Evolutionary conservation across 2,888 invertebrate genomes (phyloP), one percentile per base, ranked within the genome.

Genomic region (Yponomeuta plumbellus): DNA sequence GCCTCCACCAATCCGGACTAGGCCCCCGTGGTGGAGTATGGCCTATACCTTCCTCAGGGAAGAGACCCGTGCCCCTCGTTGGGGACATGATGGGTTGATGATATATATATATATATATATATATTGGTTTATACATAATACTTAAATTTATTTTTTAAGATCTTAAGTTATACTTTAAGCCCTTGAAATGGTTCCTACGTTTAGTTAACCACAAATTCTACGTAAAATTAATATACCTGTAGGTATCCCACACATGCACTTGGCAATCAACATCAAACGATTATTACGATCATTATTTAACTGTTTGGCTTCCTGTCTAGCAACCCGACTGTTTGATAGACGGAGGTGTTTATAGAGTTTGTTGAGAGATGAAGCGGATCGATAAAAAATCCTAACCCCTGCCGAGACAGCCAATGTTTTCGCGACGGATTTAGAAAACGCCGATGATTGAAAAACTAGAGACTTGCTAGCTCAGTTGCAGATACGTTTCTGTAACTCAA

Each of bases 321-420:
- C 17, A 52, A 52, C 17, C 34, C 34, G 34, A 34, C 44, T 52
- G 17, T 58, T 64, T 21, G 68, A 66, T 23, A 67, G 67, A 67
- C 67, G 64, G 65, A 67, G 67, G 63, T 72, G 72, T 75, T 73
- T 74, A 69, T 68, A 66, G 66, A 22, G 65, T 69, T 69, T 70
- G 66, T 61, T 67, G 70, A 70, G 67, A 69, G 67, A 69, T 67
- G 56, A 56, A 66, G 20, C 64, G 66, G 44, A 52, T 52, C 44
- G 44, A 13, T 17, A 17, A 13, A 17, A 17, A 63, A 21, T 66
- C 44, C 20, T 6, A 21, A 40, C 58, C 65, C 23, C 26, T 21
- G 40, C 26, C 34, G 13, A 20, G 22, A 20, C 61, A 61, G 34
- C 21, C 34, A 58, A 58, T 62, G 62, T 62, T 62, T 62, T 39